Conservation (phyloP, 2,888 invertebrate genomes). For the Drosophila mayaguana region DNA sequence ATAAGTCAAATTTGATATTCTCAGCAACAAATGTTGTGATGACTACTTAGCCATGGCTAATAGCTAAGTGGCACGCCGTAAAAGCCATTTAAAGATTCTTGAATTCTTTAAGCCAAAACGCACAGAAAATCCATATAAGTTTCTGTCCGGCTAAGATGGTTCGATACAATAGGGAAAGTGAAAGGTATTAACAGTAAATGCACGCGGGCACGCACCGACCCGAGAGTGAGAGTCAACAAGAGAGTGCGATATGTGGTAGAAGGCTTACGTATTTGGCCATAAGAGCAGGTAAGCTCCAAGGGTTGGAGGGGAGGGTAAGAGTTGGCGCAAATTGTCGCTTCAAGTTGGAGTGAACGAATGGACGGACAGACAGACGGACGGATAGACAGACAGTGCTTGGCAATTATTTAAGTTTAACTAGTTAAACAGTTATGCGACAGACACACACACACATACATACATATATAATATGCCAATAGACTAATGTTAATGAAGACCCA, state of each 20-base stretch:
- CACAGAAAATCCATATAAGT: neutral
- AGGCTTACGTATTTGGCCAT: neutral
- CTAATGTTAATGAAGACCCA: constrained; percentile 44
- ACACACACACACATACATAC: neutral
- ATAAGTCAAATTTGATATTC: neutral
- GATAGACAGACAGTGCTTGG: neutral
- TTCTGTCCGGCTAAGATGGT: neutral
- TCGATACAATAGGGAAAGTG: constrained; percentile 59
- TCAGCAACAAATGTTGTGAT: neutral
- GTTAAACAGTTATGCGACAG: constrained; percentile 3
- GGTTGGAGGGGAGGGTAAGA: neutral
- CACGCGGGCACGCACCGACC: constrained; percentile 15
- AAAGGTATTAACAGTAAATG: constrained; percentile 62
- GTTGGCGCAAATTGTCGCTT: constrained; percentile 21
- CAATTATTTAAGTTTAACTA: constrained; percentile 9
- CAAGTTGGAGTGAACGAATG: constrained; percentile 2
- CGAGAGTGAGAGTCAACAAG: constrained; percentile 31
- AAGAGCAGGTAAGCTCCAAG: too few species aligned
- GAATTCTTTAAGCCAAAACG: constrained; percentile 5
- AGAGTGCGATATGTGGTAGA: constrained; percentile 5
- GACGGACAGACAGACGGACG: neutral
- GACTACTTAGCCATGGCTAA: neutral
- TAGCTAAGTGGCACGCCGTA: neutral
- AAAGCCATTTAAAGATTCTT: constrained; percentile 29
- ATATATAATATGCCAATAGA: constrained; percentile 23